Percentiles rank a stretch among this genome's conserved stretches.
phyloP scores from a whole-genome alignment of 2,888 invertebrate genomes.

The Diogma glabrata region DNA sequence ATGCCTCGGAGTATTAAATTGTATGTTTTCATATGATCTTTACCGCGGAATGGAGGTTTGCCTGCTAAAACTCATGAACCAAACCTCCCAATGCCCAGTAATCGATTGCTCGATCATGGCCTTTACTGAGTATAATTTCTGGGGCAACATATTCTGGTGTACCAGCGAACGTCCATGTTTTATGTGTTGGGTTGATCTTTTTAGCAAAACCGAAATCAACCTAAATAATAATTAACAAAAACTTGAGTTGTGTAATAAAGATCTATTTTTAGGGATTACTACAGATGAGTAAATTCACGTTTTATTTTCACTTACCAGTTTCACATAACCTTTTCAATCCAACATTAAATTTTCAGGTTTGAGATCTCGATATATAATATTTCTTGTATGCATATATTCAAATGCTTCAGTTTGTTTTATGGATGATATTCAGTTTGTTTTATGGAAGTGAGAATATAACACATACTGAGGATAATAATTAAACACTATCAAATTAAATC shows the following conservation, averaged over 20 bases:
- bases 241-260: not conserved
- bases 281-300: too few species aligned
- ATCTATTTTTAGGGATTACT: not conserved
- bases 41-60: conserved; percentile 80
- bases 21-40: conserved; percentile 90
- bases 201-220: conserved; percentile 94
- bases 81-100: conserved; percentile 82
- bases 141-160: conserved; percentile 87
- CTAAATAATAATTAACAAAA: conserved; percentile 33
- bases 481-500: too few species aligned
- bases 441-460: too few species aligned
- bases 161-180: conserved; percentile 93
- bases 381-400: conserved; percentile 73
- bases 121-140: conserved; percentile 77
- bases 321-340: conserved; percentile 73
- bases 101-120: conserved; percentile 72
- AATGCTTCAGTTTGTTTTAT: conserved; percentile 71
- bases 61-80: conserved; percentile 79
- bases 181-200: conserved; percentile 60
- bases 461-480: too few species aligned
- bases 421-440: too few species aligned
- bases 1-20: conserved; percentile 86
- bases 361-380: conserved; percentile 79
- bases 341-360: conserved; percentile 92
- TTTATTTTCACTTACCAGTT: conserved; percentile 76